phyloP scores from a whole-genome alignment of 1,140 invertebrate species.

The Temnothorax curvispinosus region DNA sequence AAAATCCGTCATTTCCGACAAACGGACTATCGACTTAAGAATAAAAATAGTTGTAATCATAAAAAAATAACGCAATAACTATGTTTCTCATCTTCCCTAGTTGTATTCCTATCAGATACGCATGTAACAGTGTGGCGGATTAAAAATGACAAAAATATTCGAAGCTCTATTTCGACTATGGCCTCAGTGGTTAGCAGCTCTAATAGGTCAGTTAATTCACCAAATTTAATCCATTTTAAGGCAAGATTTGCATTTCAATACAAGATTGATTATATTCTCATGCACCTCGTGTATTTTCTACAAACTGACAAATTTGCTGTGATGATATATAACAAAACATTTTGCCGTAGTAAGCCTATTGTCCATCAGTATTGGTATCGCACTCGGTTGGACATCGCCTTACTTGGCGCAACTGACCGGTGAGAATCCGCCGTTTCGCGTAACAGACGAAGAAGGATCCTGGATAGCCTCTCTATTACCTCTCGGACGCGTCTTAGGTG shows the following conservation, averaged over 20 bases:
- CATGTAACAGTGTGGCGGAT: background rate
- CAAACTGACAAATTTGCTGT: background rate
- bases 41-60: background rate
- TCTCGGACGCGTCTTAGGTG: slow-evolving; percentile 81
- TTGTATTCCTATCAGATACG: background rate
- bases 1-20: background rate
- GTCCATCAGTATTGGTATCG: slow-evolving; percentile 78
- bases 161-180: slow-evolving; percentile 26
- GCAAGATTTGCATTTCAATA: background rate
- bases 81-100: background rate
- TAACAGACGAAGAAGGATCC: slow-evolving; percentile 87
- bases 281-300: background rate
- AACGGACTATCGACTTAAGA: background rate
- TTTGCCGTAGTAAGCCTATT: slow-evolving; percentile 78
- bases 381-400: slow-evolving; percentile 87
- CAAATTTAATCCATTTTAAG: background rate
- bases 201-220: slow-evolving; percentile 42
- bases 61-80: background rate
- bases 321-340: slow-evolving; percentile 34
- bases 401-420: slow-evolving; percentile 85
- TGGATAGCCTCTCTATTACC: slow-evolving; percentile 88
- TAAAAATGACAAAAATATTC: slow-evolving; percentile 1
- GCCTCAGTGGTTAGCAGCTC: slow-evolving; percentile 42
- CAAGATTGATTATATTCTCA: background rate
- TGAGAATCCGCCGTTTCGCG: slow-evolving; percentile 84